Evolutionary conservation across 2,888 invertebrate genomes (phyloP).

Genomic region (Tetragonisca angustula): DNA sequence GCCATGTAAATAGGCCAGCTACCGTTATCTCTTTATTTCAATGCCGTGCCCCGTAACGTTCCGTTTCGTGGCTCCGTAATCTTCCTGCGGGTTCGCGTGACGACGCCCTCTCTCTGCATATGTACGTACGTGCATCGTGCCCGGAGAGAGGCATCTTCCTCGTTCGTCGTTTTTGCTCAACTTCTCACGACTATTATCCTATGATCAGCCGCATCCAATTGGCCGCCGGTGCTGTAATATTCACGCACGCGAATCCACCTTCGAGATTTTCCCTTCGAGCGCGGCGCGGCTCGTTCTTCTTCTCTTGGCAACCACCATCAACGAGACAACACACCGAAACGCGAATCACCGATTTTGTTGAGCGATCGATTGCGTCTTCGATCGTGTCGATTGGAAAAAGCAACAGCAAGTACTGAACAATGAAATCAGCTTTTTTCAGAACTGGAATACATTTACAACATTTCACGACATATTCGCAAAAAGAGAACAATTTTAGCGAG

Average conservation of each 20-base stretch:
- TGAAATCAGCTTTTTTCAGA: too few relatives aligned
- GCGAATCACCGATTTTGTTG: constrained; percentile 5
- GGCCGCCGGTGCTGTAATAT: constrained; percentile 61
- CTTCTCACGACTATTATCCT: constrained; percentile 69
- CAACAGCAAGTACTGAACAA: too few relatives aligned
- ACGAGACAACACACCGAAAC: not conserved
- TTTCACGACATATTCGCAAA: too few relatives aligned
- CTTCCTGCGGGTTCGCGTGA: constrained; percentile 38
- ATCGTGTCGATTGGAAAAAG: too few relatives aligned
- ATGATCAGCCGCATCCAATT: constrained; percentile 63
- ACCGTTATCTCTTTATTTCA: constrained; percentile 54
- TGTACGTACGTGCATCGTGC: not conserved
- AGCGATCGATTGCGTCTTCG: not conserved
- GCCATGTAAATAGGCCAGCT: constrained; percentile 22
- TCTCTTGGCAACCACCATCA: not conserved
- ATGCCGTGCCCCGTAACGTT: constrained; percentile 29
- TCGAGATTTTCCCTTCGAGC: constrained; percentile 51
- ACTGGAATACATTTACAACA: too few relatives aligned
- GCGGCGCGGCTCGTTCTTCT: constrained; percentile 20
- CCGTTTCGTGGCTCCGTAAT: constrained; percentile 38
- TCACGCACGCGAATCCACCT: constrained; percentile 63
- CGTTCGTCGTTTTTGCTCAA: constrained; percentile 52
- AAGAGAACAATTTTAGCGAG: too few relatives aligned
- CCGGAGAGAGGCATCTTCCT: constrained; percentile 42
- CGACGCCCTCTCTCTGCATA: constrained; percentile 3